Conservation (phyloP, 1,140 invertebrate genomes). For the Monomorium pharaonis region DNA sequence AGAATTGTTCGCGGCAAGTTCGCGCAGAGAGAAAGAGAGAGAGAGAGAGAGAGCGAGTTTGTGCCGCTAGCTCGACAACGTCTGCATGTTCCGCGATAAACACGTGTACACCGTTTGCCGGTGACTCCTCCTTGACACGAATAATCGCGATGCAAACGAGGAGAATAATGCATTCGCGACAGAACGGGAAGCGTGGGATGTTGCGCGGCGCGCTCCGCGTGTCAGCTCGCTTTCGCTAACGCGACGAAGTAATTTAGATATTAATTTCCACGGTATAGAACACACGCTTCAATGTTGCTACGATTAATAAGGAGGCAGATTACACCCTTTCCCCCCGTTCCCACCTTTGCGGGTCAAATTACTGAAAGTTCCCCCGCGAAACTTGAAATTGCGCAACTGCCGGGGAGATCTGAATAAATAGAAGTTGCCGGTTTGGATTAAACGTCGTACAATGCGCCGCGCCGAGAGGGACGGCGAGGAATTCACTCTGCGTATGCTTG, state of each 20-base stretch:
- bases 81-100: neutral
- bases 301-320: conserved; percentile 45
- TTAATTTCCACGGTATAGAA: conserved; percentile 31
- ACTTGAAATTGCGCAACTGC: conserved; percentile 65
- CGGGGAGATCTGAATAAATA: conserved; percentile 69
- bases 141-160: conserved; percentile 18
- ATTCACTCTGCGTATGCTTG: conserved; percentile 7
- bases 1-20: neutral
- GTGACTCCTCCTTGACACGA: conserved; percentile 12
- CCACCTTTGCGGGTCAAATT: conserved; percentile 16
- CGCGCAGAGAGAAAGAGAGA: no score
- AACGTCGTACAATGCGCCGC: conserved; percentile 40
- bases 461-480: neutral
- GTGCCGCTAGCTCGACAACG: neutral
- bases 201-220: neutral
- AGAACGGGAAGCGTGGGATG: neutral
- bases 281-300: conserved; percentile 37
- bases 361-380: conserved; percentile 48
- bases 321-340: no score
- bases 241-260: conserved; percentile 42
- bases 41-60: no score
- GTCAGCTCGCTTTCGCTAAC: neutral
- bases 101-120: neutral
- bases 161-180: conserved; percentile 9
- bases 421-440: conserved; percentile 64